Evolutionary conservation across 2,888 invertebrate species (phyloP), one percentile per base, ranked within the genome.

Genomic region (Netelia inedita): DNA sequence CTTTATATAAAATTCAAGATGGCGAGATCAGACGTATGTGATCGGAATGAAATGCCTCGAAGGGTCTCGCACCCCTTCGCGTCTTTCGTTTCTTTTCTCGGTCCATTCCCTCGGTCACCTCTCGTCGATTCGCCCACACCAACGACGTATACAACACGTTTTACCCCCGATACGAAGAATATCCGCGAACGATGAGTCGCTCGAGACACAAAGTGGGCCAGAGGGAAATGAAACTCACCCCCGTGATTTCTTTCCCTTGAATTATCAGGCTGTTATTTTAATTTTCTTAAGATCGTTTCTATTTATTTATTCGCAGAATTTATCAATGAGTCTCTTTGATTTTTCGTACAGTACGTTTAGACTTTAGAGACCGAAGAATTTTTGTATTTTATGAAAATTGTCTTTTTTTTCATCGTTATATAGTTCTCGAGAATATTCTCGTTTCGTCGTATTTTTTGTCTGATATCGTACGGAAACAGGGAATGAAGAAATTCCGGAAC

Each of bases 21-120:
- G 74, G 82, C 74, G 73, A 81, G 81, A 82, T 82, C 79, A 50
- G 82, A 71, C 57, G 69, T 82, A 82, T 85, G 85, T 85, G 85
- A 85, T 85, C 81, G 57, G 85, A 85, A 85, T 85, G 59, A 46
- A 74, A 57, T 68, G 69, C 11, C 35, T 11, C 23, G 46, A 43
- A 43, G 46, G 50, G 68, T 9, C 43, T 65, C 43, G 55, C 57
- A 68, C 46, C 69, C 35, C 35, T 28, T 57, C 68, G 11, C 14
- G 35, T 46, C 46, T 55, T 61, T 59, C 55, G 19, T 28, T 28
- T 16, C 19, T 46, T 23, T 59, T 21, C 10, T n/a, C 53, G 11
- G 11, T n/a, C 53, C 46, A n/a, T 41, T 57, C 50, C 65, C 9
- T 23, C 46, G 28, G 41, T 11, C 66, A 16, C 19, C 57, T 28